Base-by-base conservation (phyloP, 2,888 invertebrate genomes). In the Linnaemya tessellans region DNA sequence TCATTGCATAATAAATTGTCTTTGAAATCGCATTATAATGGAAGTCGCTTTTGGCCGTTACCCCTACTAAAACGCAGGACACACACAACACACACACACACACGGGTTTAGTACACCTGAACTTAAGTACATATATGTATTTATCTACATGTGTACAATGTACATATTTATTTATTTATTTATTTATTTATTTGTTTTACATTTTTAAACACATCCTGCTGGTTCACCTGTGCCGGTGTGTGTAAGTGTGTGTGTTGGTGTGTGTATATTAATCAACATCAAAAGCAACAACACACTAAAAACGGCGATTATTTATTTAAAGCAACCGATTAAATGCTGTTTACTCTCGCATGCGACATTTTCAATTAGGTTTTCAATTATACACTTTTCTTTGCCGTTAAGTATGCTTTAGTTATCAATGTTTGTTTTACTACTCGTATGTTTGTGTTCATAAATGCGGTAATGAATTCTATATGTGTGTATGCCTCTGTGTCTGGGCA, bases 321-420 rank as follows among this genome's bases (percentile, higher is more conserved):
- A 81, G 71, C 77, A 43, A 87, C 73, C 86, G 86, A 85, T 87
- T 87, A 87, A 87, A 87, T 80, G 80, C 78, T 87, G 80, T 87
- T 87, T 87, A 80, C 81, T 79, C 71, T 71, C 67, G 58, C 84
- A 83, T 83, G 84, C 84, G 78, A 83, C 84, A 86, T 82, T 77
- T 77, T 70, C 82, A 82, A 82, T 82, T 82, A 82, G 70, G 18
- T 75, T 77, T 82, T 82, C 81, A 82, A 82, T 75, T 82, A 75
- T 56, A 58, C 35, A 71, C 64, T 64, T 82, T 80, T 74, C 80
- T 80, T 60, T 74, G 51, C 74, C 80, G 65, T 73, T 51, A 80
- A 49, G 80, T 80, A 73, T 58, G 65, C 58, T 73, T 73, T 73
- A 80, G 56, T 58, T 80, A 43, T 80, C 64, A 54, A 80, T 71